phyloP scores from a whole-genome alignment of 2,797 vertebrate genomes.

The Columba guinea region DNA sequence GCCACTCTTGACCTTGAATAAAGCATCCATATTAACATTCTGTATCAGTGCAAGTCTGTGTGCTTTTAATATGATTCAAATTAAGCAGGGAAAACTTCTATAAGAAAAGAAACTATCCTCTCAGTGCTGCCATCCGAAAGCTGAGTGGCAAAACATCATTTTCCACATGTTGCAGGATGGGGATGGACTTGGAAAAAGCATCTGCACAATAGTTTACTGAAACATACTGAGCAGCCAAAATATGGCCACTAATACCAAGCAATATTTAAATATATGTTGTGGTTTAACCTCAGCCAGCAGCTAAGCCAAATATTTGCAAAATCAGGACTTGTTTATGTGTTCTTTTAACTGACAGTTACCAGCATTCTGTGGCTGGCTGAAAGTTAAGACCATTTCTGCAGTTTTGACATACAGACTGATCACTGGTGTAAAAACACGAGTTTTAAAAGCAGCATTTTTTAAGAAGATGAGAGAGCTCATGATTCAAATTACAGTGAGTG shows the following conservation, averaged over 20 bases:
- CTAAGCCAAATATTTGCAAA: background rate
- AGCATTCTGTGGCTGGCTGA: background rate
- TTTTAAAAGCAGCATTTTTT: background rate
- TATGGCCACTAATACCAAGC: background rate
- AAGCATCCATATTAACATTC: background rate
- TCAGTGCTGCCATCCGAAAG: background rate
- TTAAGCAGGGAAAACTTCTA: background rate
- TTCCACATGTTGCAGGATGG: background rate
- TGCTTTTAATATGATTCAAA: background rate
- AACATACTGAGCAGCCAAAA: background rate
- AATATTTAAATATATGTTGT: background rate
- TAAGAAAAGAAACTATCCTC: background rate
- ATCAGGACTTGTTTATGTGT: background rate
- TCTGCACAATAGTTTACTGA: background rate
- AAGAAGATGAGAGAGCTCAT: background rate
- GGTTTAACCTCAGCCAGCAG: background rate
- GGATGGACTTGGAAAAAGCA: background rate
- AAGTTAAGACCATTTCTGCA: background rate
- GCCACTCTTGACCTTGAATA: background rate
- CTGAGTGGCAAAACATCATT: background rate
- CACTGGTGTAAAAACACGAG: background rate
- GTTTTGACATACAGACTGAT: background rate
- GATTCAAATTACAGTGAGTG: background rate
- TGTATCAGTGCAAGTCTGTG: background rate
- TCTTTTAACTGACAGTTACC: background rate